phyloP scores from a whole-genome alignment of 2,797 vertebrate species.

The Darevskia nairensis region DNA sequence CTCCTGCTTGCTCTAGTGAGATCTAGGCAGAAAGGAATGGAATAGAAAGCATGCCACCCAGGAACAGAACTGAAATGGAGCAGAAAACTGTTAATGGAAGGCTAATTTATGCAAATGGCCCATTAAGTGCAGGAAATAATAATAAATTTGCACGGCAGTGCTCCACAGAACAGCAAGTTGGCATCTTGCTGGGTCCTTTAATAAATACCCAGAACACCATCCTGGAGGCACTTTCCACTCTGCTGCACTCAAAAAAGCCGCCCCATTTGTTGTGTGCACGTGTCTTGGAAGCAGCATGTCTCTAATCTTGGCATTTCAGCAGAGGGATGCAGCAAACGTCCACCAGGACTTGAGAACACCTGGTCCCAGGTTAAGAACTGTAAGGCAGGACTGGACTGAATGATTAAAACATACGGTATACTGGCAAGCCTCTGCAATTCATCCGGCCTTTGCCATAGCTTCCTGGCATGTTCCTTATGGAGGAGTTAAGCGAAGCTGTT shows the following conservation, averaged over 20 bases:
- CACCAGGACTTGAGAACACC: neutral
- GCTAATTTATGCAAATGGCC: constrained; percentile 48
- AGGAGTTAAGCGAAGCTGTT: too few species aligned
- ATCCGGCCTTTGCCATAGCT: neutral
- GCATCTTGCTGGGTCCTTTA: neutral
- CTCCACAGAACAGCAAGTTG: neutral
- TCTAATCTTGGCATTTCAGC: neutral
- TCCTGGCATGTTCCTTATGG: too few species aligned
- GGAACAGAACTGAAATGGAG: constrained; percentile 1
- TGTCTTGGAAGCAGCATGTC: neutral
- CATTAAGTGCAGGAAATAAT: neutral
- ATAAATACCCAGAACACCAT: neutral
- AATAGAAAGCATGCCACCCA: neutral
- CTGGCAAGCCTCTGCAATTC: neutral
- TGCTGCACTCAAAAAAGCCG: neutral
- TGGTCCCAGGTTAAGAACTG: neutral
- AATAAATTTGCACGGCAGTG: constrained; percentile 4
- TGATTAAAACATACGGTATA: neutral
- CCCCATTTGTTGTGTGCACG: neutral
- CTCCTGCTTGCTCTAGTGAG: neutral
- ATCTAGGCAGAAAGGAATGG: neutral
- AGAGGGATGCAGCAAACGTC: neutral
- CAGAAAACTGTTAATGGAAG: constrained; percentile 28
- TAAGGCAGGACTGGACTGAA: too few species aligned
- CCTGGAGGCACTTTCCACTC: neutral